Conservation (phyloP, 1,140 invertebrate species). For the Mercenaria mercenaria region DNA sequence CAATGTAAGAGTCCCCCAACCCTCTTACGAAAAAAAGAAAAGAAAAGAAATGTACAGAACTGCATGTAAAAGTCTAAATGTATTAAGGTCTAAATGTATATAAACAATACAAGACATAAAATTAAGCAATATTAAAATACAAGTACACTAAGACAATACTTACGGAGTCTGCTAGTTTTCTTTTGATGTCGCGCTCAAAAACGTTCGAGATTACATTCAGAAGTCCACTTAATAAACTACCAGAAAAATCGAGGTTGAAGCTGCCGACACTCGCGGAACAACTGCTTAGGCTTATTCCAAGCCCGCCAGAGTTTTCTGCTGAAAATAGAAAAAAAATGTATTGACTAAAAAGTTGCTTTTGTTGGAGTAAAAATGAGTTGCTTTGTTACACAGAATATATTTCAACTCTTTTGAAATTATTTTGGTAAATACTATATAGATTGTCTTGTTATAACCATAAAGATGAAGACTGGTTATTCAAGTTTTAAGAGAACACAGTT, state of each 20-base stretch:
- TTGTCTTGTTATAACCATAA: too few relatives aligned
- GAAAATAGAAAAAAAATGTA: neutral
- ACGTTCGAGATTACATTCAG: neutral
- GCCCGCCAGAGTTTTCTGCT: neutral
- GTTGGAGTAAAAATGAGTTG: too few relatives aligned
- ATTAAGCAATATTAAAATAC: too few relatives aligned
- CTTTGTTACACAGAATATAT: too few relatives aligned
- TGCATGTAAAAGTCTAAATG: too few relatives aligned
- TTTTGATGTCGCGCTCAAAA: neutral
- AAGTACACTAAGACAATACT: too few relatives aligned
- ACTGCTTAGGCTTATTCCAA: neutral
- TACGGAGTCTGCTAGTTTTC: neutral
- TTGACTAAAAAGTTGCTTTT: neutral
- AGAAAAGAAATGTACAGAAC: too few relatives aligned
- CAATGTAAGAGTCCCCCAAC: too few relatives aligned
- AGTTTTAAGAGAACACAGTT: neutral
- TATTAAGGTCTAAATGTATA: too few relatives aligned
- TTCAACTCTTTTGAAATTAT: neutral
- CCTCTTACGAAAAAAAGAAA: too few relatives aligned
- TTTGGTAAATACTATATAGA: neutral
- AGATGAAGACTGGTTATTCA: neutral
- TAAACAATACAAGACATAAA: too few relatives aligned
- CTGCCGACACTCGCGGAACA: neutral
- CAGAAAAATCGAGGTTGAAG: neutral
- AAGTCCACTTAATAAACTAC: neutral